Evolutionary conservation across 30 jellyfish, hydroid and myxozoan genomes (phyloP).

Genomic region (Rhopilema esculentum): DNA sequence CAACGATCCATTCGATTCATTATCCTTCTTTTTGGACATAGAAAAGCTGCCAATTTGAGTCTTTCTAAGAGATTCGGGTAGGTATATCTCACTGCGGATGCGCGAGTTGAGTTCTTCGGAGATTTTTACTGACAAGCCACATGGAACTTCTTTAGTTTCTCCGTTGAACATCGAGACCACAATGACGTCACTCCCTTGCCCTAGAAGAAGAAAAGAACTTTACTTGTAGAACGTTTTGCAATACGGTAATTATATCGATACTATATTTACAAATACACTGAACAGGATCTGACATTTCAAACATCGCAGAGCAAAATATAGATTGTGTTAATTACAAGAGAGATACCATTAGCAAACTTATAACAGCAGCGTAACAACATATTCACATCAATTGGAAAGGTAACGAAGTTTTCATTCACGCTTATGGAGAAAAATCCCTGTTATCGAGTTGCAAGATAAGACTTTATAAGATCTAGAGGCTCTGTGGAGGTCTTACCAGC

Average conservation of each 20-base stretch:
- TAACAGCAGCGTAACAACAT: too few species aligned
- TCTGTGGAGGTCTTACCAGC: too few species aligned
- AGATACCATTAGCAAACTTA: too few species aligned
- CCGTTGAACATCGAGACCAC: conserved; percentile 9
- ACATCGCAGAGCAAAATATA: too few species aligned
- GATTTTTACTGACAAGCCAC: conserved; percentile 15
- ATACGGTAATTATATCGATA: background rate
- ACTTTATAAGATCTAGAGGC: too few species aligned
- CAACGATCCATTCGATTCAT: background rate
- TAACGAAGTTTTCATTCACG: too few species aligned
- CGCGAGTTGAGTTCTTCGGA: conserved; percentile 16
- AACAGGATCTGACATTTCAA: too few species aligned
- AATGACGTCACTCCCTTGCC: background rate
- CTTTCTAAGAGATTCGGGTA: conserved; percentile 16
- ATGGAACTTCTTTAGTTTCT: background rate
- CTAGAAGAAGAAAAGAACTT: background rate
- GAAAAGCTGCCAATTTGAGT: background rate
- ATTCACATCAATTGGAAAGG: too few species aligned
- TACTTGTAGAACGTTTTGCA: background rate
- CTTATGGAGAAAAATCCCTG: too few species aligned
- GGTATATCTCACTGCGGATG: background rate
- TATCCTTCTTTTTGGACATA: background rate
- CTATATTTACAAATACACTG: background rate
- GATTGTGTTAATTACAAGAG: too few species aligned
- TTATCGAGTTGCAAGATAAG: too few species aligned